A percentile compares a stretch with the other conserved stretches of the same genome.
These are phyloP conservation scores for Heliconius cydno DNA, from an alignment of 2,888 invertebrate genomes.

Conservation along the genomic window DNA sequence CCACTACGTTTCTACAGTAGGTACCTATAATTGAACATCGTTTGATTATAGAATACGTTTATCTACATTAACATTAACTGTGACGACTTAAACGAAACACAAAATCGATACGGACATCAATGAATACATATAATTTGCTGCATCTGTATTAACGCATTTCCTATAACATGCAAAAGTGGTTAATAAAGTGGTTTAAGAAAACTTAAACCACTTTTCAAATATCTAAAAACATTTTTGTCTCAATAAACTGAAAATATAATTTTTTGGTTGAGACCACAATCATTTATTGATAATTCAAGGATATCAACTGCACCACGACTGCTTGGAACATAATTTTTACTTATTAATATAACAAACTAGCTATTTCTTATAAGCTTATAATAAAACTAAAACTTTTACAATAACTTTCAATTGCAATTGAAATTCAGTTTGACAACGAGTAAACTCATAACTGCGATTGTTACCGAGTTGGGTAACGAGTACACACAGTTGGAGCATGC, in stretches of 20 bases:
- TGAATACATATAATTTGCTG: neutral
- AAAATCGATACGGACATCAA: neutral
- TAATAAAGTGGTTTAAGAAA: too few relatives aligned
- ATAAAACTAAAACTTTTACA: slow-evolving; percentile 2
- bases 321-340: too few relatives aligned
- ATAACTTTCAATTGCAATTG: neutral
- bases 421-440: slow-evolving; percentile 12
- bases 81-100: neutral
- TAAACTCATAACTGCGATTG: slow-evolving; percentile 17
- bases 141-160: neutral
- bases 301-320: too few relatives aligned
- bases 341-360: too few relatives aligned
- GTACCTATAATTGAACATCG: neutral
- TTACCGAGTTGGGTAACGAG: slow-evolving; percentile 27
- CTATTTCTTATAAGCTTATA: neutral
- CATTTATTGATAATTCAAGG: too few relatives aligned
- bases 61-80: slow-evolving; percentile 9
- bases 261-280: too few relatives aligned
- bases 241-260: too few relatives aligned
- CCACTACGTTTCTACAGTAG: slow-evolving; percentile 5
- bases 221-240: neutral
- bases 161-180: too few relatives aligned
- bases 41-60: slow-evolving; percentile 15
- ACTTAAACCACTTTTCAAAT: neutral
- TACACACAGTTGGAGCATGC: slow-evolving; percentile 9